Evolutionary conservation across 2,797 vertebrate species (phyloP), one percentile per base, ranked within the genome.

Genomic region (Galago senegalensis): DNA sequence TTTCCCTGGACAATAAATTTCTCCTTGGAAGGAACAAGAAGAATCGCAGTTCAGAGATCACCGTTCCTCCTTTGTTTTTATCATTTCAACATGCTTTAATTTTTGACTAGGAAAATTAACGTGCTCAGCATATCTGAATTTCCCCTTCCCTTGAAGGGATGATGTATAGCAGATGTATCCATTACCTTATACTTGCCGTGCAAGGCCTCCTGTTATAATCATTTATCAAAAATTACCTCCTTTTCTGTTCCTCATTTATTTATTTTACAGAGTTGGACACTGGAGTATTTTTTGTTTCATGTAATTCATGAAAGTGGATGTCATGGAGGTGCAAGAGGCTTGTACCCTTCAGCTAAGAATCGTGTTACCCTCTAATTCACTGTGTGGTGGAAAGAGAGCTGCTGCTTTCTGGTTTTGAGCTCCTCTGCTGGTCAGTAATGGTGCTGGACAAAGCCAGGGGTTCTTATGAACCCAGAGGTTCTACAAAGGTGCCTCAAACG

Each of bases 161-260:
- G 95, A 95, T 40, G 97, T 85, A 83, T 79, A 91, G 90, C 1
- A 83, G 56, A 85, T 89, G 0, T 34, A 34, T 88, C 37, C 16
- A 11, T 86, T 95, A 16, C 49, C 87, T 91, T 93, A 60, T 13
- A 0, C 77, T 43, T 97, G 27, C 76, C 85, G 96, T 88, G 12
- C 34, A 96, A 93, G 27, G 27, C 18, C 2, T 11, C 53, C 29
- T 46, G 0, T n/a, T 70, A 29, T 75, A 34, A 67, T 85, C 4
- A 0, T 86, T 58, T 69, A 13, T 92, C 96, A 58, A 91, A 85
- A 37, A 83, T 7, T 23, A 21, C 84, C 69, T 12, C 79, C 77
- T 80, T 79, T 88, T 25, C 37, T 93, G 31, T 29, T 97, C 60
- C 80, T 96, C 96, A 86, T 49, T 94, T 88, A 27, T 72, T 17